Conservation (phyloP, 2,113 vertebrate species). For the Pogonocichla stellata region DNA sequence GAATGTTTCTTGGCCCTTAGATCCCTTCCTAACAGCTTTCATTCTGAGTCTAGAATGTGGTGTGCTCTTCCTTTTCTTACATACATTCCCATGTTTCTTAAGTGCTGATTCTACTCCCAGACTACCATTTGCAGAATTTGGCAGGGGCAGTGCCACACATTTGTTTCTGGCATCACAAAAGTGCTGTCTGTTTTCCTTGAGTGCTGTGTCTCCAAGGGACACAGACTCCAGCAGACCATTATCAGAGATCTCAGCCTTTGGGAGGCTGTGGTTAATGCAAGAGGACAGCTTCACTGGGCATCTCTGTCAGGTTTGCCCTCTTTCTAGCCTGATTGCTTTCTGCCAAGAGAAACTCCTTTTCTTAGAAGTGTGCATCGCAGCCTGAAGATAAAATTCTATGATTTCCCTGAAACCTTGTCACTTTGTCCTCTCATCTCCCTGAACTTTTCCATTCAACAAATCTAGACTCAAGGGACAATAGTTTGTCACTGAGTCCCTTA, state of each 20-base stretch:
- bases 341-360: not conserved
- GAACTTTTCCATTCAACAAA: not conserved
- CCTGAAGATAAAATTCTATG: not conserved
- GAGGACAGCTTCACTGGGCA: not conserved
- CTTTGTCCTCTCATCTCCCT: not conserved
- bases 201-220: not conserved
- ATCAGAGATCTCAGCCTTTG: not conserved
- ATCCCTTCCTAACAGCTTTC: not conserved
- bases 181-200: not conserved
- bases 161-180: not conserved
- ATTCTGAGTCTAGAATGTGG: not conserved
- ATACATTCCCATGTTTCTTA: not conserved
- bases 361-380: not conserved
- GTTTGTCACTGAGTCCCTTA: not conserved
- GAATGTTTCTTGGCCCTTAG: not conserved
- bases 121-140: not conserved
- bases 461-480: not conserved
- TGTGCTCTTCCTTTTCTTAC: not conserved
- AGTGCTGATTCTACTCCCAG: not conserved
- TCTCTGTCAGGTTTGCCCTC: not conserved
- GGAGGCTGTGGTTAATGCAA: not conserved
- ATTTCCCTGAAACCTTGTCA: not conserved
- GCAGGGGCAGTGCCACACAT: not conserved
- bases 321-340: not conserved
- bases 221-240: not conserved